Evolutionary conservation across 2,113 vertebrate genomes (phyloP), one percentile per base, ranked within the genome.

Genomic region (Sinocyclocheilus anophthalmus): DNA sequence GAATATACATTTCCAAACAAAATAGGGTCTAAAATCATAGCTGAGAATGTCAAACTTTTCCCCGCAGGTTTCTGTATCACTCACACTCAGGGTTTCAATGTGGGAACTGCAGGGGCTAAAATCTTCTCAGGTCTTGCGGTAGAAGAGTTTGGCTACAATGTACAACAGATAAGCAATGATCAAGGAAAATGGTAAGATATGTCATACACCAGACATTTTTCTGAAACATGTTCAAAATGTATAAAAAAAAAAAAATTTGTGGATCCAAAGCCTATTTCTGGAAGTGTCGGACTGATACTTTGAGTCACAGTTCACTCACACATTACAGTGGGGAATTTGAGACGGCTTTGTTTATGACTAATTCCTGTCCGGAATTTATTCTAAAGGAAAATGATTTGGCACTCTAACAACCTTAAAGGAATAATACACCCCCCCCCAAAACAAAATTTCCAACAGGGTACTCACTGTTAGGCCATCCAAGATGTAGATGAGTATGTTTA

Each of bases 151-250:
- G 96, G 96, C 69, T 96, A 96, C 75, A 50, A 93, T 9, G 92
- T 97, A 39, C 96, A 96, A 14, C 96, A 97, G 87, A 93, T 96
- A 72, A 78, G 78, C 90, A 95, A 94, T 83, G 86, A 91, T 73
- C 79, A 93, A 85, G 95, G 95, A 80, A 95, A 95, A 93, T 97
- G 96, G 96, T 96, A 94, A 95, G 95, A 77, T 70, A 39, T 61
- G 11, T 69, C 10, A 48, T 59, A 76, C 53, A 45, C 50, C 14
- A 26, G 1, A 37, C 5, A 16, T 39, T 3, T 80, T 10, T 22
- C 14, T 30, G 8, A 3, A 22, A 33, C 13, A 16, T 30, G 16
- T 37, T 70, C 1, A 13, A 69, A 69, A 20, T 72, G 18, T 72
- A 12, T 22, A 42, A 42, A 39, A 72, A 72, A 33, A 33, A 33